phyloP scores from a whole-genome alignment of 2,888 invertebrate genomes.

The Agriopis marginaria region DNA sequence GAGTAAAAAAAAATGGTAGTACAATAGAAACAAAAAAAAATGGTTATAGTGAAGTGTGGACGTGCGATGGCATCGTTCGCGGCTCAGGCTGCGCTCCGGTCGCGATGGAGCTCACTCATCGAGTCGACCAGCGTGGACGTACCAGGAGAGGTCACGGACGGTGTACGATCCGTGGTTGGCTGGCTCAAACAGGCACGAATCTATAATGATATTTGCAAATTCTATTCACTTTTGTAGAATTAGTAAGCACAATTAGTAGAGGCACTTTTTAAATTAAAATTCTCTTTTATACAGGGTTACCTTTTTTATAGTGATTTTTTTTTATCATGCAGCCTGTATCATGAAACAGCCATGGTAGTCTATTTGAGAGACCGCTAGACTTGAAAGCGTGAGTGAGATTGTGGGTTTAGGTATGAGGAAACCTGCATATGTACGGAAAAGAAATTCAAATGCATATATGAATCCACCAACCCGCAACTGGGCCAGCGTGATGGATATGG shows the following conservation, averaged over 20 bases:
- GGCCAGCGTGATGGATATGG: too few relatives aligned
- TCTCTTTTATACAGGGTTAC: too few relatives aligned
- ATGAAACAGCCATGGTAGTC: too few relatives aligned
- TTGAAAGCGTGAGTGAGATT: too few relatives aligned
- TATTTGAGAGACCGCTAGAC: too few relatives aligned
- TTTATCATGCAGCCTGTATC: too few relatives aligned
- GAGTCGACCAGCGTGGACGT: constrained; percentile 90
- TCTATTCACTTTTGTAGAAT: not conserved
- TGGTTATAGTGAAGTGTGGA: constrained; percentile 72
- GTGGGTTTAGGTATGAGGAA: too few relatives aligned
- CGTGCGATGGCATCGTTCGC: constrained; percentile 89
- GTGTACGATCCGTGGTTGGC: constrained; percentile 92
- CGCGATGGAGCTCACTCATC: constrained; percentile 91
- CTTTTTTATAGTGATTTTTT: too few relatives aligned
- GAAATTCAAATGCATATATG: too few relatives aligned
- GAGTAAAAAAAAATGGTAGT: not conserved
- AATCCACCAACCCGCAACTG: too few relatives aligned
- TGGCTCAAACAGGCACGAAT: constrained; percentile 92
- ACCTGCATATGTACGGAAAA: too few relatives aligned
- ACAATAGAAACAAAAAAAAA: constrained; percentile 43
- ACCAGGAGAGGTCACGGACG: constrained; percentile 88
- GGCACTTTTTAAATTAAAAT: not conserved
- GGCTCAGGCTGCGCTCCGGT: constrained; percentile 89
- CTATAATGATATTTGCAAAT: not conserved
- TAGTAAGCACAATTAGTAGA: not conserved